phyloP scores from a whole-genome alignment of 1,140 invertebrate genomes.

The Conopomorpha cramerella region DNA sequence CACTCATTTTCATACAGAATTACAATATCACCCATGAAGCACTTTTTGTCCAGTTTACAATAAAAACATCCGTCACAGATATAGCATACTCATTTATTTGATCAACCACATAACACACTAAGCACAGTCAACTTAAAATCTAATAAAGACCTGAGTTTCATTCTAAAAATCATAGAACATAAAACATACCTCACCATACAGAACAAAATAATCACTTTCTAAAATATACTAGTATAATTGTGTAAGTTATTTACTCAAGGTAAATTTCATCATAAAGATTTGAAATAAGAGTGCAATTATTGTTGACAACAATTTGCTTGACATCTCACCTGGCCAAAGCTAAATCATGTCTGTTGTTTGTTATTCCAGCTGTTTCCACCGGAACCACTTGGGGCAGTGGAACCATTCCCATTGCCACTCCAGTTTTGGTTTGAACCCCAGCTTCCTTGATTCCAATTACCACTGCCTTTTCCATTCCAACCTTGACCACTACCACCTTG shows the following conservation, averaged over 20 bases:
- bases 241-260: neutral
- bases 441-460: conserved; percentile 49
- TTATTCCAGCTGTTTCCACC: conserved; percentile 34
- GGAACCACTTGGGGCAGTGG: conserved; percentile 21
- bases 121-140: no score
- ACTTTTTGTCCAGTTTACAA: no score
- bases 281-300: neutral
- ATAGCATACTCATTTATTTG: no score
- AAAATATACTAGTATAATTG: neutral
- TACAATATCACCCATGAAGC: no score
- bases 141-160: no score
- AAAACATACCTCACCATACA: no score
- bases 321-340: conserved; percentile 23
- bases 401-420: conserved; percentile 27
- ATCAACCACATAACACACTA: no score
- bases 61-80: no score
- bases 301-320: neutral
- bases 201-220: neutral
- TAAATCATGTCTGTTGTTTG: conserved; percentile 40
- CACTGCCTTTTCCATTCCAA: conserved; percentile 11
- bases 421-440: conserved; percentile 31
- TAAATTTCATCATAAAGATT: neutral
- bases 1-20: no score
- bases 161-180: no score
- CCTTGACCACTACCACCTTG: conserved; percentile 16